Conservation (phyloP, 2,797 vertebrate species). For the Tokudaia muenninki region DNA sequence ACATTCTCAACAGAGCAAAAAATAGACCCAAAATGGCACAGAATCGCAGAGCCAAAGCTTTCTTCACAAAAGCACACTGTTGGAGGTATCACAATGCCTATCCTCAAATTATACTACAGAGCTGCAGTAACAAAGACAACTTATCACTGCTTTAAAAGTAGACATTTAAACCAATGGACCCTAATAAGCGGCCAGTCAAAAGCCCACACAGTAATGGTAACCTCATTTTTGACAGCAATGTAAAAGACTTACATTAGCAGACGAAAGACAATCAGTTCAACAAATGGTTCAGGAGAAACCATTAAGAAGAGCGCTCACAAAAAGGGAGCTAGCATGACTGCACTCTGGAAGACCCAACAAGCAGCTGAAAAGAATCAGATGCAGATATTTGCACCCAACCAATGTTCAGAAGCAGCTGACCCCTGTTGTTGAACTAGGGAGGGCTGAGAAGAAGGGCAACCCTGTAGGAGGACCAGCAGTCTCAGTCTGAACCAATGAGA, state of each 20-base stretch:
- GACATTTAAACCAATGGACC: not conserved
- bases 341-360: too few species aligned
- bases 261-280: not conserved
- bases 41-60: not conserved
- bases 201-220: not conserved
- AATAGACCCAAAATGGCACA: not conserved
- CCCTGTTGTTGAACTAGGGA: too few species aligned
- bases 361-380: too few species aligned
- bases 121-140: not conserved
- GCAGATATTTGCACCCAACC: too few species aligned
- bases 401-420: too few species aligned
- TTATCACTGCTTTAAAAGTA: not conserved
- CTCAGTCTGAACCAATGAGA: too few species aligned
- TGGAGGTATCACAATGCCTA: too few species aligned
- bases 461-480: too few species aligned
- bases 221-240: not conserved
- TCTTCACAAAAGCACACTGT: too few species aligned
- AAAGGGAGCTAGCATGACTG: too few species aligned
- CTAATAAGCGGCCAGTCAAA: not conserved
- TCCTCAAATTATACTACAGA: not conserved
- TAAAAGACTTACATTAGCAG: not conserved
- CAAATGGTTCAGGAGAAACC: not conserved
- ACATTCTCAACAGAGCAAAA: not conserved
- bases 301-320: not conserved
- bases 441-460: too few species aligned